phyloP scores from a whole-genome alignment of 2,888 invertebrate genomes.

The Ennomos erosarius region DNA sequence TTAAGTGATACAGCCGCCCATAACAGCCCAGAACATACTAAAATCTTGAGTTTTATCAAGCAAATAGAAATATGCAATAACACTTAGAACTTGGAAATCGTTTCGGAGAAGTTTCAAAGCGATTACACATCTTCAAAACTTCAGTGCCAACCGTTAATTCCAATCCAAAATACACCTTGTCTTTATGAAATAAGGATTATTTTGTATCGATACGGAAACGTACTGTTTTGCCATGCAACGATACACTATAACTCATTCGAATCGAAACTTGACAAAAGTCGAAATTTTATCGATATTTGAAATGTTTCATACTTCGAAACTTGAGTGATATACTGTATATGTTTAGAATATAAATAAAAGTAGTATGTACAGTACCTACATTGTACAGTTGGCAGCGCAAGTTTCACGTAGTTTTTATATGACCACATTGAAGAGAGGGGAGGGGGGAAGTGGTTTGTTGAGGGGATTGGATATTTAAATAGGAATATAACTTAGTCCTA shows the following conservation, averaged over 20 bases:
- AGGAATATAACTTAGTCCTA: too few relatives aligned
- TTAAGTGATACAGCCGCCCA: too few relatives aligned
- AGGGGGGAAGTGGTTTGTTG: too few relatives aligned
- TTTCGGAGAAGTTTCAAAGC: slow-evolving; percentile 16
- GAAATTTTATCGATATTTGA: slow-evolving; percentile 68
- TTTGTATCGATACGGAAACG: background rate
- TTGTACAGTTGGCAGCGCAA: slow-evolving; percentile 34
- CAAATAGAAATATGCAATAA: slow-evolving; percentile 35
- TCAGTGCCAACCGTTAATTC: slow-evolving; percentile 4
- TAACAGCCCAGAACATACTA: too few relatives aligned
- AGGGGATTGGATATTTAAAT: too few relatives aligned
- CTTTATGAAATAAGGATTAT: background rate
- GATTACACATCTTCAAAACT: slow-evolving; percentile 26
- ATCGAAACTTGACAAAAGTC: slow-evolving; percentile 65
- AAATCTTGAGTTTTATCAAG: slow-evolving; percentile 12
- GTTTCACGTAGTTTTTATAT: slow-evolving; percentile 2
- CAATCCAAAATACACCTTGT: background rate
- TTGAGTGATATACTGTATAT: slow-evolving; percentile 66
- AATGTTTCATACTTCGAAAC: slow-evolving; percentile 62
- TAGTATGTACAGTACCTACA: too few relatives aligned
- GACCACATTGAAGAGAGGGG: too few relatives aligned
- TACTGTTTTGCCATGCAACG: slow-evolving; percentile 28
- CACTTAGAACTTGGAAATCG: slow-evolving; percentile 32
- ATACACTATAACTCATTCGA: slow-evolving; percentile 61
- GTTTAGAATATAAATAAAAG: slow-evolving; percentile 54